Base-by-base conservation (phyloP, 2,888 invertebrate genomes). In the Ganaspis brasiliensis region DNA sequence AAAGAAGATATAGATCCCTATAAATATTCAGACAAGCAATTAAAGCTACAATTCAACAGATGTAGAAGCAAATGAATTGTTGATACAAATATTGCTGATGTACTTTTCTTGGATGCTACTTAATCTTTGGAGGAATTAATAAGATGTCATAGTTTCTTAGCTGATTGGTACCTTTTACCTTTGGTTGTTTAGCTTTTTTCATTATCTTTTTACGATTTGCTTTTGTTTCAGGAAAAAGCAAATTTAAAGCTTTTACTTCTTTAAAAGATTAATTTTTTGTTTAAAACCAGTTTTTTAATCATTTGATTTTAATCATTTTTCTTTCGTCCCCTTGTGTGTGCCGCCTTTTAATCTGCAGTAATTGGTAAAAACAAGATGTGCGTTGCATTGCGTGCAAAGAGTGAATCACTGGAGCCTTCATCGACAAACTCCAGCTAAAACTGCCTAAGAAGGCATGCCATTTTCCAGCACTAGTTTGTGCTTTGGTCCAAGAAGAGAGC, bases 361-460 rank as follows among this genome's bases (percentile, higher is more conserved):
- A 40, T 40, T 21, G 59, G 31, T n/a, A 59, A 59, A 9, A 59
- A 59, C 26, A 71, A 52, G 59, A 72, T 45, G 73, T 45, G 71
- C 57, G 73, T 16, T 45, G 40, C 1, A 19, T 63, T 63, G 73
- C 67, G 72, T 56, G 72, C 35, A 52, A 37, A 57, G 73, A 79
- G 70, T 82, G 80, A 81, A 79, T 81, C 81, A 81, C 77, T 79
- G 79, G 77, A 80, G 76, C 80, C 77, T 71, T 77, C 81, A 80
- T 75, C 80, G 79, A 73, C 70, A 70, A 75, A 55, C 74, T 59
- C 75, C 73, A 56, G 57, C 61, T 63, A 31, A 35, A 31, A 74
- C 21, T 70, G 71, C 45, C 74, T 61, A 76, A 61, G 61, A 74
- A 79, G 71, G 73, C 77, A 77, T 78, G 76, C 78, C 77, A 82